These are phyloP conservation scores for Melanocharis versteri DNA, from an alignment of 2,113 vertebrate species.

Conservation along the genomic window DNA sequence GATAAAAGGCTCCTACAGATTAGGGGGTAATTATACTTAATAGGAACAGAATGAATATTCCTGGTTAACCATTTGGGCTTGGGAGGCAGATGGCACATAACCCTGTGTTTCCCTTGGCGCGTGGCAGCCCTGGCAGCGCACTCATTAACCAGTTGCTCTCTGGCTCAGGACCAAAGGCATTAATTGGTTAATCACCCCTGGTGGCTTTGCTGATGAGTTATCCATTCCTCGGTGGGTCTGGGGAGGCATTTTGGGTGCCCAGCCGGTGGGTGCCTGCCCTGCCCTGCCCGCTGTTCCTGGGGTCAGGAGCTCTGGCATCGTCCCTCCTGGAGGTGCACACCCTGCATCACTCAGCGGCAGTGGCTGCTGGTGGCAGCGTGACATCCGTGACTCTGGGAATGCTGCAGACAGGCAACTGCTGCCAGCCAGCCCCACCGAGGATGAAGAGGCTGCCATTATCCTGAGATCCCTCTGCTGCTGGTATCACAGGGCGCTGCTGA, in stretches of 20 bases:
- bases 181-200: constrained; percentile 48
- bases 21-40: constrained; percentile 74
- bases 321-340: constrained; percentile 1
- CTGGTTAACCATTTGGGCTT: constrained; percentile 69
- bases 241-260: fast-evolving
- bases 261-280: not conserved
- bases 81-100: constrained; percentile 61
- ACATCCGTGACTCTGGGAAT: constrained; percentile 56
- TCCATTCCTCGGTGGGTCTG: fast-evolving
- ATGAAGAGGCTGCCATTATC: constrained; percentile 52
- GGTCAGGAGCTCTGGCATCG: not conserved
- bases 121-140: not conserved
- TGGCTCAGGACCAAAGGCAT: constrained; percentile 52
- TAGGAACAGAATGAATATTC: constrained; percentile 76
- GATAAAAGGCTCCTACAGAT: constrained; percentile 71
- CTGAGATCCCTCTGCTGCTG: constrained; percentile 26
- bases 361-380: constrained; percentile 60
- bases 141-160: constrained; percentile 55
- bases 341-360: not conserved
- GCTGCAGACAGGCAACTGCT: constrained; percentile 24
- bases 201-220: not conserved
- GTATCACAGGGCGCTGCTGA: constrained; percentile 36
- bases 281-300: not conserved
- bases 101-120: constrained; percentile 52
- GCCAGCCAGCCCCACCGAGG: constrained; percentile 34